A percentile compares a stretch with the other conserved stretches of the same genome.
Evolutionary conservation across 2,797 vertebrate species (phyloP).

Genomic region (Coluber constrictor): DNA sequence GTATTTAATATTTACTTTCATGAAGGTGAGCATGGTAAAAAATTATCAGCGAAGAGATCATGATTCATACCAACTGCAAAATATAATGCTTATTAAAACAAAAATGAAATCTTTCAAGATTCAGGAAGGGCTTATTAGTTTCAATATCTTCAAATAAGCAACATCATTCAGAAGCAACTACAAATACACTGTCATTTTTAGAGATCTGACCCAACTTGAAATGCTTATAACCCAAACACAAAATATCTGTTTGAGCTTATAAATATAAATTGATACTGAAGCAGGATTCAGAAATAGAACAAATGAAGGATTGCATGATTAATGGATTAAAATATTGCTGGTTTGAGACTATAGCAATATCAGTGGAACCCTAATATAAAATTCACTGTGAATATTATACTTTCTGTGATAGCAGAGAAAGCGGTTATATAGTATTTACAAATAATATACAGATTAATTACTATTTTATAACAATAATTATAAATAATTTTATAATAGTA

Average conservation of each 20-base stretch:
- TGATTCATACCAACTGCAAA: neutral
- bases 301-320: neutral
- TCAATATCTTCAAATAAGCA: neutral
- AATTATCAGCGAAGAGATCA: neutral
- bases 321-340: neutral
- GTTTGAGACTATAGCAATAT: neutral
- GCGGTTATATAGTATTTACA: neutral
- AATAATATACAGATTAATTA: neutral
- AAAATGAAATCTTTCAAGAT: neutral
- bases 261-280: neutral
- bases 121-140: neutral
- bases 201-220: neutral
- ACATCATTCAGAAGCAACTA: neutral
- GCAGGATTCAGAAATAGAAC: neutral
- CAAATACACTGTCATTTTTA: neutral
- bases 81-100: neutral
- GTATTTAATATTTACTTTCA: neutral
- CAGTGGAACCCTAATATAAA: neutral
- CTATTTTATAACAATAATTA: neutral
- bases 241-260: neutral
- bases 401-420: neutral
- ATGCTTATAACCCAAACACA: neutral
- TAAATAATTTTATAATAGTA: neutral
- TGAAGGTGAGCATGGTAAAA: neutral
- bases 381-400: neutral